Percentiles rank a stretch among this genome's conserved stretches.
These are phyloP conservation scores for Paelopatides confundens DNA, from an alignment of 53 echinoderm and acorn worm species.

Conservation along the genomic window DNA sequence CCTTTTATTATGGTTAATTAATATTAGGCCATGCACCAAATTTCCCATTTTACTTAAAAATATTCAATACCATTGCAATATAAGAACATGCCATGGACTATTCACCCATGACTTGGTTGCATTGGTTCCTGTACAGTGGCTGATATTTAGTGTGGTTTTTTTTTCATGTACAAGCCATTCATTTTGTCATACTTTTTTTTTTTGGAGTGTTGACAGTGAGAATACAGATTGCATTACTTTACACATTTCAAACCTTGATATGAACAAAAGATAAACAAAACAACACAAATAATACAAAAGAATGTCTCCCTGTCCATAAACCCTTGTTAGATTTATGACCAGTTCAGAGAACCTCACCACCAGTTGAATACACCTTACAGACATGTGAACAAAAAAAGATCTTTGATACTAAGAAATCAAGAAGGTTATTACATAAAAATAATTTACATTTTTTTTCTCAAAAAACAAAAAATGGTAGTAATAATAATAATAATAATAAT, in stretches of 20 bases:
- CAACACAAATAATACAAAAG: neutral
- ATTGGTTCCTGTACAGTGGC: neutral
- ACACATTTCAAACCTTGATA: conserved; percentile 4
- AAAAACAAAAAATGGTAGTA: neutral
- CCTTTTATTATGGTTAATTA: neutral
- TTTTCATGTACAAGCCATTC: neutral
- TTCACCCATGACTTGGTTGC: neutral
- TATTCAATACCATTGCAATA: neutral
- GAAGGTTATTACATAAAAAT: neutral
- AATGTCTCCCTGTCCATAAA: neutral
- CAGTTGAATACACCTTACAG: neutral
- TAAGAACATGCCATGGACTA: neutral
- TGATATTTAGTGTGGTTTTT: neutral
- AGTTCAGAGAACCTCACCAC: neutral
- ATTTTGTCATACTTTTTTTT: neutral
- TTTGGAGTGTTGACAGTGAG: neutral
- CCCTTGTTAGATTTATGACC: neutral
- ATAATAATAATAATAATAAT: neutral
- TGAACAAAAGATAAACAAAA: neutral
- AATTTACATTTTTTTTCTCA: neutral
- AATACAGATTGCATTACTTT: conserved; percentile 3
- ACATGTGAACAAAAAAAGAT: neutral
- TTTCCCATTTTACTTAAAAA: neutral
- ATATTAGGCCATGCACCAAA: neutral
- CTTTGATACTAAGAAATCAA: neutral